phyloP scores from a whole-genome alignment of 2,113 vertebrate species.

The Neopipo cinnamomea region DNA sequence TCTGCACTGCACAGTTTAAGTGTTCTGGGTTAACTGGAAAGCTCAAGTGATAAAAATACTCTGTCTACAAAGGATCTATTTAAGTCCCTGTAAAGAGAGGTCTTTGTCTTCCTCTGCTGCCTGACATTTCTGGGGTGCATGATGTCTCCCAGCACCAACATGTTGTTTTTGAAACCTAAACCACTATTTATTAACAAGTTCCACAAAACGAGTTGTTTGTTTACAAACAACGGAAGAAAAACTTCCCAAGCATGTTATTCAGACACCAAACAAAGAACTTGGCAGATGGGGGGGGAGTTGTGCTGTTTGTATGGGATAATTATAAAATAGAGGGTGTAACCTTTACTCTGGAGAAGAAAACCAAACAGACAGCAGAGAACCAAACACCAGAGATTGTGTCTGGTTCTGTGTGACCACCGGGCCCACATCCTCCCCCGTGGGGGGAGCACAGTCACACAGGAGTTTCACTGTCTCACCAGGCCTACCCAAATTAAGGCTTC shows the following conservation, averaged over 20 bases:
- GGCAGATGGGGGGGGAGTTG: neutral
- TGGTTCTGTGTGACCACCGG: neutral
- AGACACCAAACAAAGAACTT: neutral
- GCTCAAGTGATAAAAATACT: neutral
- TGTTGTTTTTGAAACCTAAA: constrained; percentile 18
- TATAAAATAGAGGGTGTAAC: neutral
- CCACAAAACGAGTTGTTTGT: neutral
- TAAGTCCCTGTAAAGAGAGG: neutral
- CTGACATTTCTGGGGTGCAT: neutral
- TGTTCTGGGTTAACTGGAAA: neutral
- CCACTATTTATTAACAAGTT: constrained; percentile 2
- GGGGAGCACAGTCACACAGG: neutral
- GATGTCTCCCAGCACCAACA: constrained; percentile 11
- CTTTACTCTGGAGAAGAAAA: neutral
- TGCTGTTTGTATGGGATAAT: neutral
- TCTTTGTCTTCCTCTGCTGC: constrained; percentile 38
- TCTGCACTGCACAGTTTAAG: neutral
- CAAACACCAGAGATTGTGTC: neutral
- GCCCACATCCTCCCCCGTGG: neutral
- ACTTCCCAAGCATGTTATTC: neutral
- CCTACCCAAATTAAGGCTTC: neutral
- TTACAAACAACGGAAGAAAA: neutral
- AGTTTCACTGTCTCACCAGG: neutral
- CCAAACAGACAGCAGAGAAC: neutral
- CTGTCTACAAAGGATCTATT: constrained; percentile 47